These are phyloP conservation scores for Myrmecobius fasciatus DNA, from an alignment of 2,113 vertebrate genomes.

Conservation along the genomic window DNA sequence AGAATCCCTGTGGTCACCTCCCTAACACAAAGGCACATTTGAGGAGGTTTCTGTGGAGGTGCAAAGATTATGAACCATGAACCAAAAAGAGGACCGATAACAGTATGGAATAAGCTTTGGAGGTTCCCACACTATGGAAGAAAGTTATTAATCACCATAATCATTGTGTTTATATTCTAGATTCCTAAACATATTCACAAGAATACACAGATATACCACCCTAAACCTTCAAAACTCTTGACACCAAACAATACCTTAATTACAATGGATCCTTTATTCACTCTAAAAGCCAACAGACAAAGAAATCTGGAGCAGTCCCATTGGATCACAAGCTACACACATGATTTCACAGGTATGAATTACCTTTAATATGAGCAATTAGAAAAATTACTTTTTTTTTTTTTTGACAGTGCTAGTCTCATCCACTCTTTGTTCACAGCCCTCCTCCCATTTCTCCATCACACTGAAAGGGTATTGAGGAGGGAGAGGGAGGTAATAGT, in stretches of 20 bases:
- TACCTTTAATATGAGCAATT: conserved; percentile 45
- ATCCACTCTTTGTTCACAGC: neutral
- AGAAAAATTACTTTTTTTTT: conserved; percentile 8
- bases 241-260: conserved; percentile 79
- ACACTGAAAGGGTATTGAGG: conserved; percentile 19
- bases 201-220: conserved; percentile 81
- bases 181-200: conserved; percentile 78
- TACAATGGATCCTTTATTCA: conserved; percentile 76
- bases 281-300: conserved; percentile 82
- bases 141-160: conserved; percentile 40
- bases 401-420: conserved; percentile 19
- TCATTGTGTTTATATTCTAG: conserved; percentile 78
- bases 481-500: conserved; percentile 5
- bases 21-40: neutral
- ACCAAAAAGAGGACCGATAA: neutral
- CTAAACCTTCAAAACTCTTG: conserved; percentile 80
- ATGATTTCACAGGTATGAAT: conserved; percentile 85
- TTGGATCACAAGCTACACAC: conserved; percentile 84
- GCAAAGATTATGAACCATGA: neutral
- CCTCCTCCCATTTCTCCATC: conserved; percentile 1
- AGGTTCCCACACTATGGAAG: neutral
- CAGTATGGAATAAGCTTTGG: neutral
- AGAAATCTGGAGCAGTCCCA: conserved; percentile 84
- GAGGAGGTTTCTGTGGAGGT: neutral
- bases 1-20: neutral